Evolutionary conservation across 1,140 invertebrate species (phyloP).

Genomic region (Saccostrea echinata): DNA sequence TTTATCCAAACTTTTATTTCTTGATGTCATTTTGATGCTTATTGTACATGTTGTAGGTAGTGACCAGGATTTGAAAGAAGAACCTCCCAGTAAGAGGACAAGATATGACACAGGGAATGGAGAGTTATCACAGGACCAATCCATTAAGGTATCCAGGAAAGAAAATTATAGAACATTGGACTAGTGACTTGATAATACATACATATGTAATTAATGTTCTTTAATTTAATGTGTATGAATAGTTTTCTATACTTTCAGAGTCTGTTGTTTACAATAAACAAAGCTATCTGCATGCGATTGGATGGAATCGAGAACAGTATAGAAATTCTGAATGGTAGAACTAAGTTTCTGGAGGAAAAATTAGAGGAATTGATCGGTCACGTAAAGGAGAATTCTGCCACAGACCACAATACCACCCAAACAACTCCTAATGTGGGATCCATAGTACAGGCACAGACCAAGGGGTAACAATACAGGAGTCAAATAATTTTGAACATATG

Average conservation of each 20-base stretch:
- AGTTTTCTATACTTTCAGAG: slow-evolving; percentile 69
- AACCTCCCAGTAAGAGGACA: slow-evolving; percentile 63
- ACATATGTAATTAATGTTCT: neutral
- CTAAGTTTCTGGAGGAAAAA: slow-evolving; percentile 76
- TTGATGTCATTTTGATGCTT: neutral
- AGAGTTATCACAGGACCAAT: slow-evolving; percentile 31
- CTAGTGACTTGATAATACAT: neutral
- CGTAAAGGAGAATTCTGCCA: slow-evolving; percentile 57
- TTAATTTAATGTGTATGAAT: neutral
- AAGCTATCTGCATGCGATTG: slow-evolving; percentile 77
- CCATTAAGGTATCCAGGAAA: neutral
- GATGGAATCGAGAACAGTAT: slow-evolving; percentile 78
- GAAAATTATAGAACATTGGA: neutral
- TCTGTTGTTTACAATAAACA: slow-evolving; percentile 79
- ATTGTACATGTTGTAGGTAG: neutral
- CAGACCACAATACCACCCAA: neutral
- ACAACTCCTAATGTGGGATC: neutral
- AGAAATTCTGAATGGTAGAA: slow-evolving; percentile 66
- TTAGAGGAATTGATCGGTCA: slow-evolving; percentile 69
- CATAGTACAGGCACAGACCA: slow-evolving; percentile 25
- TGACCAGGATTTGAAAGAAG: slow-evolving; percentile 30
- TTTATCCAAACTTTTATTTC: neutral
- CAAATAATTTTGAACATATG: no score
- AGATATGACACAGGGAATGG: slow-evolving; percentile 50
- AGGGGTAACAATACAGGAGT: neutral